Conservation (phyloP, 2,113 vertebrate species). For the Larimichthys crocea region DNA sequence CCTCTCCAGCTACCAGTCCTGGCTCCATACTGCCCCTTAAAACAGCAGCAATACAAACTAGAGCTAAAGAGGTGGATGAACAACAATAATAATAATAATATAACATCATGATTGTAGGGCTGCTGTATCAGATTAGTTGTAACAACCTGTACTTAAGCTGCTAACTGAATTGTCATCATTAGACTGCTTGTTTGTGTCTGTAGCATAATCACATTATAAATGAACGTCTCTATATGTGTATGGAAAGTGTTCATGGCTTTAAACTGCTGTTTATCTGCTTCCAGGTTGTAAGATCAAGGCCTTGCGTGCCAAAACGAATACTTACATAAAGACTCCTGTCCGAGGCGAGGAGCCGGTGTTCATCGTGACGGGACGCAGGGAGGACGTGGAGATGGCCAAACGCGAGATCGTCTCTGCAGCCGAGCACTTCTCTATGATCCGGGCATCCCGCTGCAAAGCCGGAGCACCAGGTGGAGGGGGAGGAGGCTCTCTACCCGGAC, state of each 20-base stretch:
- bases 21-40: too few species aligned
- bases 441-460: slow-evolving; percentile 91
- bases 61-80: background rate
- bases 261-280: slow-evolving; percentile 5
- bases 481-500: slow-evolving; percentile 84
- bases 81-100: too few species aligned
- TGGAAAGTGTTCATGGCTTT: background rate
- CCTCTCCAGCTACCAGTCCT: too few species aligned
- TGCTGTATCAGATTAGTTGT: background rate
- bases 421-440: slow-evolving; percentile 97
- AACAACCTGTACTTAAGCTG: background rate
- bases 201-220: background rate
- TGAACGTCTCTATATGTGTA: background rate
- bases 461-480: slow-evolving; percentile 42
- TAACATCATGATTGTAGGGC: background rate
- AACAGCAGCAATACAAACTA: background rate
- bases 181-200: background rate
- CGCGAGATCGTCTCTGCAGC: slow-evolving; percentile 95
- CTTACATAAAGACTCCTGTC: slow-evolving; percentile 97
- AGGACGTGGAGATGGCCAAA: slow-evolving; percentile 98
- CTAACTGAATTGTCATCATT: background rate
- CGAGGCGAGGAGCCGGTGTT: slow-evolving; percentile 95
- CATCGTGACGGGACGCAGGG: slow-evolving; percentile 95
- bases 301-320: slow-evolving; percentile 96
- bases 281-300: slow-evolving; percentile 99